phyloP scores from a whole-genome alignment of 2,113 vertebrate genomes.

The Lophius piscatorius region DNA sequence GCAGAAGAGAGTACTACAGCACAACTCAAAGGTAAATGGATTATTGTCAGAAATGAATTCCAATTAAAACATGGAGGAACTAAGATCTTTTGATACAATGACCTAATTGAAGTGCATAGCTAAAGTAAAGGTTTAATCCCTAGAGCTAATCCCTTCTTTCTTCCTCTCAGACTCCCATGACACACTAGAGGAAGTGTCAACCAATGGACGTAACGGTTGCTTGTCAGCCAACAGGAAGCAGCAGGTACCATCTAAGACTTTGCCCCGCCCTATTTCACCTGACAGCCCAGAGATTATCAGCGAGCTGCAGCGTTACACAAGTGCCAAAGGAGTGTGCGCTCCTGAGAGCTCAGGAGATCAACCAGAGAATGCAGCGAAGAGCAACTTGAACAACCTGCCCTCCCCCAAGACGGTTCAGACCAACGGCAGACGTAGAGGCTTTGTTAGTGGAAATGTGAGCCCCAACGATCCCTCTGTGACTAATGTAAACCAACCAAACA shows the following conservation, averaged over 20 bases:
- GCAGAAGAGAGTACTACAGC: constrained; percentile 79
- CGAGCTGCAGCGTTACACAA: constrained; percentile 89
- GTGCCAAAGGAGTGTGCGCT: constrained; percentile 75
- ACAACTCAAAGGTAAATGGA: constrained; percentile 83
- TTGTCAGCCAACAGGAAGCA: constrained; percentile 80
- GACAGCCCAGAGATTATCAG: constrained; percentile 92
- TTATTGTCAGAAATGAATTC: not conserved
- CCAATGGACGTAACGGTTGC: constrained; percentile 80
- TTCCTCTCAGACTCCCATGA: constrained; percentile 81
- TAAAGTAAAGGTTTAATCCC: not conserved
- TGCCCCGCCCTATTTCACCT: constrained; percentile 87
- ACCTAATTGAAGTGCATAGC: not conserved
- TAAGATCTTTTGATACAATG: not conserved
- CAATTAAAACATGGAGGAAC: not conserved
- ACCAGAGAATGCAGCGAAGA: constrained; percentile 54
- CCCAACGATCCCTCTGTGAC: constrained; percentile 40
- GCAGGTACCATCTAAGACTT: constrained; percentile 74
- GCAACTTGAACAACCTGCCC: constrained; percentile 28
- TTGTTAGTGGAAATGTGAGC: constrained; percentile 11
- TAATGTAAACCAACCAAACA: constrained; percentile 65
- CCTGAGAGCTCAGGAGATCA: not conserved
- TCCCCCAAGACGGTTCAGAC: constrained; percentile 46
- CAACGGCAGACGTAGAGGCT: constrained; percentile 39
- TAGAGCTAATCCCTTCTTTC: not conserved
- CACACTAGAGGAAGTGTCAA: constrained; percentile 49